Evolutionary conservation across 2,113 vertebrate genomes (phyloP), one percentile per base, ranked within the genome.

Genomic region (Mystacornis crossleyi): DNA sequence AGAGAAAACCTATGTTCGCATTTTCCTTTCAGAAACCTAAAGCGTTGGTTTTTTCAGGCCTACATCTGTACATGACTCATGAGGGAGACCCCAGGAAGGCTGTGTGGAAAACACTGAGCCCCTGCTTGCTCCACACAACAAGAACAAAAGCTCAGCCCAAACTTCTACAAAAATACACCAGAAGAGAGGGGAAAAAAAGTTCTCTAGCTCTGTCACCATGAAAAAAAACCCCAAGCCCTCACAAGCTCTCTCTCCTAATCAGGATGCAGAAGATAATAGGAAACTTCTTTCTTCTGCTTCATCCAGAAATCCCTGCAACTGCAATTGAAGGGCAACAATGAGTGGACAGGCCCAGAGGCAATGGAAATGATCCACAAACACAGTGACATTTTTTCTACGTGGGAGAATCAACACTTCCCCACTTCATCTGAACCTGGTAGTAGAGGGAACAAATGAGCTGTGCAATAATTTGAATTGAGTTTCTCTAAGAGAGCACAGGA

Each of bases 401-500:
- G 11, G 82, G 88, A 92, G 79, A 93, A 92, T 70, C 75, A 86
- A 26, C 1, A 0, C 55, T 92, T 60, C 69, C 53, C 75, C 79
- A 42, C 71, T 95, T 90, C 95, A 96, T 89, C 85, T 89, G 88
- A 89, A 86, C 43, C 64, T 50, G 33, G 74, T 1, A 88, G 93
- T 2, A 47, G 33, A 90, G 43, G 40, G 82, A 96, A 96, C 67
- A 96, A 97, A 96, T 94, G 96, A 97, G 89, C 92, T 97, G 96
- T 95, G 96, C 90, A 95, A 84, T 95, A 74, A 96, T 93, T 94
- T 95, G 96, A 97, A 96, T 95, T 92, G 95, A 97, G 96, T 92
- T 94, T 96, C 92, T 92, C 88, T 89, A 95, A 84, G 82, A 96
- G 75, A 97, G 86, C 92, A 86, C 47, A 81, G 82, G 67, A 94